These are phyloP conservation scores for Heliopora coerulea DNA, from an alignment of 92 coral and sea anemone species.

Conservation along the genomic window DNA sequence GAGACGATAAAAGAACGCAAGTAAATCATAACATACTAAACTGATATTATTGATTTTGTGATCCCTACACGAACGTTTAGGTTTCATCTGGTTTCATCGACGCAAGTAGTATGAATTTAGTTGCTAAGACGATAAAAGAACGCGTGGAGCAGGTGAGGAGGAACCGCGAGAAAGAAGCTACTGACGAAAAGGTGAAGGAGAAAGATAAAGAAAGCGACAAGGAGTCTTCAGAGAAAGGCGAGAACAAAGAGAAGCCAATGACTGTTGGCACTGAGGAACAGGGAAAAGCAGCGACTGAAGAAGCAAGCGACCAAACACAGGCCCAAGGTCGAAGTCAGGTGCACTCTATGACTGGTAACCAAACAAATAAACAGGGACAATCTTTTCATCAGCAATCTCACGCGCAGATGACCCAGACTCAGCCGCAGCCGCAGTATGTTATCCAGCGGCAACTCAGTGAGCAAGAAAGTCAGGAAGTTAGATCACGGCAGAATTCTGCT, in stretches of 20 bases:
- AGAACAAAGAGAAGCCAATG: background rate
- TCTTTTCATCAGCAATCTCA: constrained; percentile 4
- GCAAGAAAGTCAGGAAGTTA: constrained; percentile 30
- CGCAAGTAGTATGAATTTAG: constrained; percentile 83
- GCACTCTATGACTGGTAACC: constrained; percentile 21
- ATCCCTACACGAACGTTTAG: constrained; percentile 58
- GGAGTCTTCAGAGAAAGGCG: constrained; percentile 26
- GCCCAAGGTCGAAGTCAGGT: constrained; percentile 46
- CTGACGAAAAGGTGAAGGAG: constrained; percentile 62
- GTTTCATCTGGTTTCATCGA: constrained; percentile 83
- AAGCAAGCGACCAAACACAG: constrained; percentile 53
- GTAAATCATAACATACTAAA: no score
- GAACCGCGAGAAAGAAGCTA: constrained; percentile 68
- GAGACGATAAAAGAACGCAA: constrained; percentile 84
- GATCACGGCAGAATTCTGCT: constrained; percentile 35
- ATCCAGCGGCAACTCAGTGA: constrained; percentile 32
- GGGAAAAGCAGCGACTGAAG: constrained; percentile 43
- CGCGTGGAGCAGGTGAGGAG: constrained; percentile 70
- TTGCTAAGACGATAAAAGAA: constrained; percentile 82
- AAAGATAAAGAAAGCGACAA: constrained; percentile 55
- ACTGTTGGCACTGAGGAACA: constrained; percentile 19
- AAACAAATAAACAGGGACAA: constrained; percentile 14
- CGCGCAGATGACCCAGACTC: background rate
- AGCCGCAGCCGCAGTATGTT: background rate
- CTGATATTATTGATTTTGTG: no score